Conservation (phyloP, 2,888 invertebrate genomes). For the Selenia dentaria region DNA sequence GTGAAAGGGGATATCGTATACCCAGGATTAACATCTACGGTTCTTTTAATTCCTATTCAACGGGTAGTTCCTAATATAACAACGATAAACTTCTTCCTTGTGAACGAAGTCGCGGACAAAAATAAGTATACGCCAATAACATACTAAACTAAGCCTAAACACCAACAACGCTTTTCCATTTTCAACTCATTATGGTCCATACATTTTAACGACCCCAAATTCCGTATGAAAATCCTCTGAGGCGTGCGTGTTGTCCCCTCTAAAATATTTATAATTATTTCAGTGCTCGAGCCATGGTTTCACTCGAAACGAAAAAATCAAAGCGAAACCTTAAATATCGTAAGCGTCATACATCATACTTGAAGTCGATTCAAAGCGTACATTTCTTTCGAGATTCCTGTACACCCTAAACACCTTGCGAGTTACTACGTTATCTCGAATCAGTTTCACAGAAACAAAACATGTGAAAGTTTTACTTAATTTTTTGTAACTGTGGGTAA, state of each 20-base stretch:
- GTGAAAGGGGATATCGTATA: too few relatives aligned
- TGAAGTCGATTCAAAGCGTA: conserved; percentile 60
- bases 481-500: too few relatives aligned
- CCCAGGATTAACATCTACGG: too few relatives aligned
- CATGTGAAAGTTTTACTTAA: too few relatives aligned
- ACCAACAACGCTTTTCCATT: conserved; percentile 8
- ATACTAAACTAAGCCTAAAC: not conserved
- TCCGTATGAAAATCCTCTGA: conserved; percentile 1
- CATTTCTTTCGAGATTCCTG: conserved; percentile 62
- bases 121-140: too few relatives aligned
- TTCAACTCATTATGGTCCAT: conserved; percentile 7
- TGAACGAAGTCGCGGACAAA: too few relatives aligned
- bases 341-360: conserved; percentile 57
- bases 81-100: too few relatives aligned
- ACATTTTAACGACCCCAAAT: conserved; percentile 14
- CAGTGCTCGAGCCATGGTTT: not conserved
- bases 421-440: not conserved
- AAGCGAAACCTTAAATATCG: conserved; percentile 34
- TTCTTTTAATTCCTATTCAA: too few relatives aligned
- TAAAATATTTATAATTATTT: conserved; percentile 11
- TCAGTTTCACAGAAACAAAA: too few relatives aligned
- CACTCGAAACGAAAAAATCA: conserved; percentile 17
- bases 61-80: too few relatives aligned
- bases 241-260: conserved; percentile 1
- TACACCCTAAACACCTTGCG: conserved; percentile 56